These are phyloP conservation scores for Tolmerus cingulatus DNA, from an alignment of 2,888 invertebrate genomes.

Conservation along the genomic window DNA sequence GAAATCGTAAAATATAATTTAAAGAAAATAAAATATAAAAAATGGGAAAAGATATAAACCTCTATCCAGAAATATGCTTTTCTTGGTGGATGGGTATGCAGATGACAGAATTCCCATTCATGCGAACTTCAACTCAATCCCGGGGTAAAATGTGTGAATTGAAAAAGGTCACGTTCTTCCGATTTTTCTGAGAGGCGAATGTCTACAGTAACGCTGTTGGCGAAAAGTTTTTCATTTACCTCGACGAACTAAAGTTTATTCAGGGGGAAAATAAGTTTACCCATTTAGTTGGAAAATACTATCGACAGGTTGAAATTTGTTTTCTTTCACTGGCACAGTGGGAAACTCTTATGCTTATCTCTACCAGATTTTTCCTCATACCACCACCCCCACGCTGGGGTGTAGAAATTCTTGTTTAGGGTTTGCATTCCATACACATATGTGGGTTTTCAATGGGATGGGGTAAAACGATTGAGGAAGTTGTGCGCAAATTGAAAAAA, in stretches of 20 bases:
- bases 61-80: background rate
- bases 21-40: background rate
- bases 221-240: background rate
- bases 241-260: background rate
- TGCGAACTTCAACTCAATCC: background rate
- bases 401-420: background rate
- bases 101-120: background rate
- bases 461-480: background rate
- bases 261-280: background rate
- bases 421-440: background rate
- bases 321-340: background rate
- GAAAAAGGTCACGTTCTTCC: background rate
- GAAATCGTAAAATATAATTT: background rate
- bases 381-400: background rate
- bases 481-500: background rate
- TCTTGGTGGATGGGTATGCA: background rate
- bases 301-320: background rate
- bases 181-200: background rate
- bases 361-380: background rate
- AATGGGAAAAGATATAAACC: background rate
- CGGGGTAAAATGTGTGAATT: background rate
- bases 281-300: background rate
- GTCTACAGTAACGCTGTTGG: background rate
- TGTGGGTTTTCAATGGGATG: background rate
- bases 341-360: background rate